These are phyloP conservation scores for Lates japonicus DNA, from an alignment of 2,797 vertebrate species.

Conservation along the genomic window DNA sequence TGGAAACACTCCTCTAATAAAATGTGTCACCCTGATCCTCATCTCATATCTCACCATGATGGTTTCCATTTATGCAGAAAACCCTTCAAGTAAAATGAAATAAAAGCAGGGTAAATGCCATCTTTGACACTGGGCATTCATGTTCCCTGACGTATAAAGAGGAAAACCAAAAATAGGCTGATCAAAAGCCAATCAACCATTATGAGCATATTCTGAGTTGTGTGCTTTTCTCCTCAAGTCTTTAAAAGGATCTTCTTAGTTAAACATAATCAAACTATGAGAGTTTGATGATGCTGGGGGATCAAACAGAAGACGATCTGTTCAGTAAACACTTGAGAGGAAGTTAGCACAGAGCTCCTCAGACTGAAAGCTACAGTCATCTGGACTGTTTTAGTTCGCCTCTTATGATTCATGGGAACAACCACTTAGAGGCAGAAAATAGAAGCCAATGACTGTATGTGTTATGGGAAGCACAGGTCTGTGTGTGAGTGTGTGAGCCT, in stretches of 20 bases:
- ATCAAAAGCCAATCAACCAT: constrained; percentile 19
- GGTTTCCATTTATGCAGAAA: constrained; percentile 25
- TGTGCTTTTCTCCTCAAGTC: constrained; percentile 17
- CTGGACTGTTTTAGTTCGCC: constrained; percentile 39
- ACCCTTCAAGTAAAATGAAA: not conserved
- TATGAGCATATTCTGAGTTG: constrained; percentile 5
- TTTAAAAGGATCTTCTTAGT: constrained; percentile 25
- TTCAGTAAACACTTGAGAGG: constrained; percentile 50
- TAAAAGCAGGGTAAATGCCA: constrained; percentile 34
- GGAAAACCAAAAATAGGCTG: constrained; percentile 20
- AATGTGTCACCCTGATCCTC: constrained; percentile 14
- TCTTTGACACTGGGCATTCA: constrained; percentile 16
- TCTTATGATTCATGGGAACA: constrained; percentile 48
- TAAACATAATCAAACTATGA: constrained; percentile 48
- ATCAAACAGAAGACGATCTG: constrained; percentile 42
- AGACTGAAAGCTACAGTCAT: constrained; percentile 18
- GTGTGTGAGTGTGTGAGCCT: not conserved
- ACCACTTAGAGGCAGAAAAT: constrained; percentile 40
- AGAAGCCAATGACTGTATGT: constrained; percentile 19
- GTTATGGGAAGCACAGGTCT: constrained; percentile 22
- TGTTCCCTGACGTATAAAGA: constrained; percentile 2
- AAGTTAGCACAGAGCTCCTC: constrained; percentile 26
- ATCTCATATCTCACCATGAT: not conserved
- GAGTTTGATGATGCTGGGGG: constrained; percentile 37
- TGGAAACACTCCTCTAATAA: constrained; percentile 11